A percentile compares a stretch with the other conserved stretches of the same genome.
Conservation (phyloP, 2,888 invertebrate species). For the Nomada goodeniana region DNA sequence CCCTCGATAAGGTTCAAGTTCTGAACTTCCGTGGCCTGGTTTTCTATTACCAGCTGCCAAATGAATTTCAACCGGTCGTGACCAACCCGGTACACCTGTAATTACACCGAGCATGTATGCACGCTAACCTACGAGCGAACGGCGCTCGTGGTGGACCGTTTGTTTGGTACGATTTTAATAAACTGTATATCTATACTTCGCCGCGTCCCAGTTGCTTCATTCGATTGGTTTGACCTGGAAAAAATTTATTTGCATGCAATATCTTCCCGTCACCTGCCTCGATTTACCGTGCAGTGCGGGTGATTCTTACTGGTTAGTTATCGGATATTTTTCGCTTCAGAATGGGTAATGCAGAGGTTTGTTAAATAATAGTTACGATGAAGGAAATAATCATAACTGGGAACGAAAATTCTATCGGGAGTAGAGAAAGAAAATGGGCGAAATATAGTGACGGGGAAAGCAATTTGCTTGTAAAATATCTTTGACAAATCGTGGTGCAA, state of each 20-base stretch:
- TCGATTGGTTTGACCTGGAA: not conserved
- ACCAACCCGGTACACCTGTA: conserved; percentile 45
- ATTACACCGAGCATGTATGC: conserved; percentile 39
- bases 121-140: conserved; percentile 12
- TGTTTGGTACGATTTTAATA: not conserved
- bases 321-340: too few species aligned
- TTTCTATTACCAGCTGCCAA: conserved; percentile 68
- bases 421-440: not conserved
- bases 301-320: too few species aligned
- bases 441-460: not conserved
- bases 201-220: too few species aligned
- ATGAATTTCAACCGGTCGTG: conserved; percentile 66
- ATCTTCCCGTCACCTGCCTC: not conserved
- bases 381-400: too few species aligned
- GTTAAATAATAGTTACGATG: too few species aligned
- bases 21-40: conserved; percentile 58
- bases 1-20: conserved; percentile 66
- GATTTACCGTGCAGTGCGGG: too few species aligned
- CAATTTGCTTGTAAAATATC: not conserved
- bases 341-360: too few species aligned
- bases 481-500: not conserved
- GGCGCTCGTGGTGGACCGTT: too few species aligned
- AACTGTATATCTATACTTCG: not conserved
- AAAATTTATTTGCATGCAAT: not conserved
- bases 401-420: not conserved